Base-by-base conservation (phyloP, 2,888 invertebrate species). In the Apamea crenata region DNA sequence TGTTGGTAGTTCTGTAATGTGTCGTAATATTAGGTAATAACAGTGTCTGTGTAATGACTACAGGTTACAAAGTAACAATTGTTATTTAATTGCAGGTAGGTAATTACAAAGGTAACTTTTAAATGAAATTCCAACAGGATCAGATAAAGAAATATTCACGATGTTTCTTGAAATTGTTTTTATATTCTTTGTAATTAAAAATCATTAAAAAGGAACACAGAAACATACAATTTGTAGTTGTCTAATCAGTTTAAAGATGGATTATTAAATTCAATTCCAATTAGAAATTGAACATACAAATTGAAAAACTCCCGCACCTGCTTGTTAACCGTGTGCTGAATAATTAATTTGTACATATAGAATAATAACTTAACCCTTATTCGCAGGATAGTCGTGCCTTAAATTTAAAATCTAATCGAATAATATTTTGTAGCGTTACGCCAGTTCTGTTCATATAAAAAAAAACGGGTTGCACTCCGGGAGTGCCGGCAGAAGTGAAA, bases 1-100 rank as follows among this genome's bases (percentile, higher is more conserved):
- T 82, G 86, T 84, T 81, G 66, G 79, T 82, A 83, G 81, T 82
- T 82, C 69, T 80, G 85, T 84, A 88, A 85, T 74, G 82, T 87
- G 86, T 87, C 77, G 82, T 82, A 81, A 80, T 80, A 84, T 85
- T 84, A 76, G 83, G 81, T 85, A 85, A 85, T 80, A 29, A 77
- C 44, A 59, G 86, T 82, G 83, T 83, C 84, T 63, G 61, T 74
- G 21, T 84, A 84, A 83, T 82, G 69, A 82, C 77, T 74, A 85
- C 70, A 70, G 68, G 66, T 76, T 74, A 82, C 76, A 76, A 71
- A 66, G 40, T 81, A 70, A 78, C 78, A 78, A 86, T 72, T 85
- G 77, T 84, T 85, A 72, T 85, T 80, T 88, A 89, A 87, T 87
- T 88, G 82, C 44, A 70, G 44, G 71, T 74, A 78, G 81, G 78